A percentile compares a stretch with the other conserved stretches of the same genome.
Conservation (phyloP, 2,113 vertebrate species). For the Lipotes vexillifer region DNA sequence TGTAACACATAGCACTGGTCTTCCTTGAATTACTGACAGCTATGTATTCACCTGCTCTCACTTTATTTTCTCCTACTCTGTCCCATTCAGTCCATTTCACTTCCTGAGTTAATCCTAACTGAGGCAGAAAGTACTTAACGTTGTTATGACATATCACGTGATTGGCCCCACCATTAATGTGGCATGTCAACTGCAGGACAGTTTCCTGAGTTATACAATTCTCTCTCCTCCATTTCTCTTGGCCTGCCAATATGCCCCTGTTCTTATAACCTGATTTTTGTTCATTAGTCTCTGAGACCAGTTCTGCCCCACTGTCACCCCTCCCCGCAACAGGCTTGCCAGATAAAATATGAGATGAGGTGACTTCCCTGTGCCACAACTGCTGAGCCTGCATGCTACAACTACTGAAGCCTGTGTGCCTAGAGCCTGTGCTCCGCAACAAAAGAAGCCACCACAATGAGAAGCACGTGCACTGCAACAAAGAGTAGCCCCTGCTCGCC, state of each 20-base stretch:
- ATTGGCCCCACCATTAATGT: neutral
- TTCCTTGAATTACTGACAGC: neutral
- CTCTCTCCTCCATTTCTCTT: neutral
- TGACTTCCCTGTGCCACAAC: no score
- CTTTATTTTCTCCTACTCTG: neutral
- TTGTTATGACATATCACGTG: neutral
- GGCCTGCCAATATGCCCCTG: neutral
- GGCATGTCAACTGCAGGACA: neutral
- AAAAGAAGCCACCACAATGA: no score
- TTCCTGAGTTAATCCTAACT: neutral
- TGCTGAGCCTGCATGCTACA: no score
- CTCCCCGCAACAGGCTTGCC: neutral
- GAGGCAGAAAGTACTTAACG: neutral
- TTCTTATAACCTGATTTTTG: neutral
- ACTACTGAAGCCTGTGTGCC: no score
- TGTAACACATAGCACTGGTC: neutral
- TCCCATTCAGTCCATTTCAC: neutral
- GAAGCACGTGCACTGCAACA: no score
- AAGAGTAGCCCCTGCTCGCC: no score
- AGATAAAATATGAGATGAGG: neutral
- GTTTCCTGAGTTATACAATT: accelerated
- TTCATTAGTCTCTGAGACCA: neutral
- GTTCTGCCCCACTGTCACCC: neutral
- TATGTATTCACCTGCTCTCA: neutral
- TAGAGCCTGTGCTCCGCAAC: no score